Evolutionary conservation across 2,888 invertebrate species (phyloP).

Genomic region (Maniola hyperantus): DNA sequence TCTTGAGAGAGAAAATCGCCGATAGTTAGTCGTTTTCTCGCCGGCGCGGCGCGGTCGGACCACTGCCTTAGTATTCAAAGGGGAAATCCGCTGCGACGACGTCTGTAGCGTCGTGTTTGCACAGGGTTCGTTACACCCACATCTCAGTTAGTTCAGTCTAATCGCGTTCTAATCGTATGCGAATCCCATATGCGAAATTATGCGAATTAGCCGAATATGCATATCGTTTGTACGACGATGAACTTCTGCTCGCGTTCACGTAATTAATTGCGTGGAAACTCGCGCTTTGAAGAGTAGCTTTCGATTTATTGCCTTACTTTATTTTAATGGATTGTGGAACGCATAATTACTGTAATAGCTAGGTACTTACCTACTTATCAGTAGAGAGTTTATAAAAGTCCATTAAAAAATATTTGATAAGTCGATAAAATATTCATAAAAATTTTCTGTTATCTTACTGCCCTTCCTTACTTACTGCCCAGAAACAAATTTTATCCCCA

Average conservation of each 20-base stretch:
- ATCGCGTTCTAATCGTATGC: slow-evolving; percentile 64
- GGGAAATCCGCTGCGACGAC: slow-evolving; percentile 28
- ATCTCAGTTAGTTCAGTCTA: slow-evolving; percentile 51
- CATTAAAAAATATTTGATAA: not conserved
- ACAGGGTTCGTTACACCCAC: slow-evolving; percentile 54
- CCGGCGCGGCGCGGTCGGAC: too few relatives aligned
- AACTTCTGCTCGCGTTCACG: slow-evolving; percentile 20
- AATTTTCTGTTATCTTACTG: too few relatives aligned
- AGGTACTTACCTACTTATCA: too few relatives aligned
- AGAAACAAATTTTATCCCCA: too few relatives aligned
- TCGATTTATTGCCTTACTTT: slow-evolving; percentile 14
- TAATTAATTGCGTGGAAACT: slow-evolving; percentile 16
- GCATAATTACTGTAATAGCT: not conserved
- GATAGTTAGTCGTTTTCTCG: too few relatives aligned
- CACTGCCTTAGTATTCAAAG: slow-evolving; percentile 29
- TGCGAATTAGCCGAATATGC: slow-evolving; percentile 35
- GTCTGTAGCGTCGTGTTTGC: slow-evolving; percentile 45
- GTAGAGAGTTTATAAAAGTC: not conserved
- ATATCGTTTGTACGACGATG: slow-evolving; percentile 23
- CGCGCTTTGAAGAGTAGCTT: slow-evolving; percentile 3
- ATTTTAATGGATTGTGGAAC: slow-evolving; percentile 2
- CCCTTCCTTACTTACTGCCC: too few relatives aligned
- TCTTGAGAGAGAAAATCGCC: too few relatives aligned
- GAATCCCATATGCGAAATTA: slow-evolving; percentile 54
- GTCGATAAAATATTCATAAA: too few relatives aligned